Base-by-base conservation (phyloP, 2,888 invertebrate species). In the Tridacna crocea region DNA sequence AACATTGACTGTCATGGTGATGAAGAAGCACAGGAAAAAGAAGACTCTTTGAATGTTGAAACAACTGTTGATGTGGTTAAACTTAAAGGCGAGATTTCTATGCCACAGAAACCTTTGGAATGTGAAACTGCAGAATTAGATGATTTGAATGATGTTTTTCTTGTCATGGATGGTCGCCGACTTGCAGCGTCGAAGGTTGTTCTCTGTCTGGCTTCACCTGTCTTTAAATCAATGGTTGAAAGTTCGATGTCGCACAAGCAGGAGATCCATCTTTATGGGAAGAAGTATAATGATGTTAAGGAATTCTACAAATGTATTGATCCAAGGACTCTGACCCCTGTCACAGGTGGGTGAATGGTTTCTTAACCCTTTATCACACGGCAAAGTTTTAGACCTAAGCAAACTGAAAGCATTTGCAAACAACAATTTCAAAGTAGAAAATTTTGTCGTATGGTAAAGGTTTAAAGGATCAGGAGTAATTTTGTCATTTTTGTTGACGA, bases 131-230 rank as follows among this genome's bases (percentile, higher is more conserved):
- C 8, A 36, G 27, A 63, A 26, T 22, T 63, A 15, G 63, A 63
- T 19, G 63, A 63, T 22, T 11, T 63, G 6, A 63, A 63, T 63
- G 27, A 63, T 27, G 63, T 63, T 27, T 63, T 22, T 27, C 63
- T 63, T 24, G 24, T 63, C 26, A 27, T 63, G 15, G 63, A 63
- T 12, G 63, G 63, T 27, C 63, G 63, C 15, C 24, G 63, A 15
- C 63, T 63, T 24, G 24, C 63, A 15, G 63, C 26, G 24, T 63
- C 63, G 27, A 24, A 19, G 24, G 26, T 19, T 12, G 63, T 63
- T 11, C 63, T 63, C 27, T 26, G 63, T 27, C 63, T 63, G 24
- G 63, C 63, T 11, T 63, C 63, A 26, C 63, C 63, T 11, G 63
- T 63, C 1, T 63, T 63, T 22, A 63, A 63, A 27, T 13, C 63